A percentile compares a stretch with the other conserved stretches of the same genome.
Conservation (phyloP, 2,113 vertebrate genomes). For the Tyto alba region DNA sequence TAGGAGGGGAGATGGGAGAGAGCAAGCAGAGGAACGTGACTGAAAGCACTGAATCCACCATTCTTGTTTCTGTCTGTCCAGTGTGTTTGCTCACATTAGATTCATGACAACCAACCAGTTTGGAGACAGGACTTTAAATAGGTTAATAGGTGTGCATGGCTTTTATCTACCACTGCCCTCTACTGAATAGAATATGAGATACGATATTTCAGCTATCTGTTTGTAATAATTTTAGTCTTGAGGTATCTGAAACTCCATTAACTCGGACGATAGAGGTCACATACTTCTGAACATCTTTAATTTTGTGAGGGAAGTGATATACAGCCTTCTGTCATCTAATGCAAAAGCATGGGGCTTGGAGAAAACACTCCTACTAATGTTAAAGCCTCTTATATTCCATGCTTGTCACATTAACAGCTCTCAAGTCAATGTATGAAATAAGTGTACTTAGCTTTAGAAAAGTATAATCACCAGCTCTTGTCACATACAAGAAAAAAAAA, state of each 20-base stretch:
- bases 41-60: not conserved
- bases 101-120: not conserved
- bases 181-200: conserved; percentile 22
- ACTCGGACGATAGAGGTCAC: not conserved
- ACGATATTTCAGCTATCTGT: not conserved
- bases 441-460: conserved; percentile 12
- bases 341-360: not conserved
- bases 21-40: not conserved
- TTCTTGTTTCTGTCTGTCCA: not conserved
- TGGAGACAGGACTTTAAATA: not conserved
- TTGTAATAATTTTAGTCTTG: not conserved
- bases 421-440: not conserved
- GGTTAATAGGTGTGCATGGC: not conserved
- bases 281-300: not conserved
- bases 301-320: not conserved
- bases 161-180: conserved; percentile 48
- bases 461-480: not conserved
- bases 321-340: not conserved
- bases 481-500: not conserved
- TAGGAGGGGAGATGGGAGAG: not conserved
- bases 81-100: not conserved
- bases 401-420: not conserved
- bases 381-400: not conserved
- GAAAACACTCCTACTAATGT: not conserved
- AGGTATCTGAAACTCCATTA: not conserved